Evolutionary conservation across 2,888 invertebrate genomes (phyloP).

Genomic region (Boloria selene): DNA sequence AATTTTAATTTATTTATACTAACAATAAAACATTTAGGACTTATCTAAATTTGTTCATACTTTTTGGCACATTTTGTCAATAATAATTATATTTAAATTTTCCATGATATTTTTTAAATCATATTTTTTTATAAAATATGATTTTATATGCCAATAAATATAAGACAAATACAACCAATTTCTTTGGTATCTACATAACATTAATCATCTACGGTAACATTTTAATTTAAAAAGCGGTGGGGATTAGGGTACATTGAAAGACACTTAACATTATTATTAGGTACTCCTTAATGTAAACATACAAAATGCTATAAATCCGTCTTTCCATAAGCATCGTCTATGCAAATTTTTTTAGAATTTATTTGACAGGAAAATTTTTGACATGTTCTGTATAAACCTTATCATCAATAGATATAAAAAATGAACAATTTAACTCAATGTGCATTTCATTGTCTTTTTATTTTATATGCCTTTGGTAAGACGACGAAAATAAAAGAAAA

Average conservation of each 20-base stretch:
- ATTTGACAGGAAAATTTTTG: too few species aligned
- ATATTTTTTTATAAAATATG: conserved; percentile 29
- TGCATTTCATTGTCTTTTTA: neutral
- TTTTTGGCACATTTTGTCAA: conserved; percentile 31
- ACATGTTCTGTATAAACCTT: neutral
- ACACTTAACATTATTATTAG: conserved; percentile 2
- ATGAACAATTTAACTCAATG: neutral
- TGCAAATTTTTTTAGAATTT: neutral
- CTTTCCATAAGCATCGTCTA: neutral
- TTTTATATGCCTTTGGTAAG: neutral
- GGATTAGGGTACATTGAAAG: conserved; percentile 18
- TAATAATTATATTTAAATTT: conserved; percentile 13
- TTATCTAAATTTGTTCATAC: conserved; percentile 34
- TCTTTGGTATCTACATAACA: conserved; percentile 12
- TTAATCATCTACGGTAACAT: conserved; percentile 10
- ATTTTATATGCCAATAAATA: conserved; percentile 33
- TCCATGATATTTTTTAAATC: neutral
- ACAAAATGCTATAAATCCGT: neutral
- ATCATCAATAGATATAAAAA: neutral
- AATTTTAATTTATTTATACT: too few species aligned
- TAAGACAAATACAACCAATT: conserved; percentile 17
- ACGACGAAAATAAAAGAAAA: neutral
- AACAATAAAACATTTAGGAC: conserved; percentile 5
- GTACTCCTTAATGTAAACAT: neutral
- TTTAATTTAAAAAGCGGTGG: conserved; percentile 23